Conservation (phyloP, 2,888 invertebrate species). For the Azorinus chamasolen region DNA sequence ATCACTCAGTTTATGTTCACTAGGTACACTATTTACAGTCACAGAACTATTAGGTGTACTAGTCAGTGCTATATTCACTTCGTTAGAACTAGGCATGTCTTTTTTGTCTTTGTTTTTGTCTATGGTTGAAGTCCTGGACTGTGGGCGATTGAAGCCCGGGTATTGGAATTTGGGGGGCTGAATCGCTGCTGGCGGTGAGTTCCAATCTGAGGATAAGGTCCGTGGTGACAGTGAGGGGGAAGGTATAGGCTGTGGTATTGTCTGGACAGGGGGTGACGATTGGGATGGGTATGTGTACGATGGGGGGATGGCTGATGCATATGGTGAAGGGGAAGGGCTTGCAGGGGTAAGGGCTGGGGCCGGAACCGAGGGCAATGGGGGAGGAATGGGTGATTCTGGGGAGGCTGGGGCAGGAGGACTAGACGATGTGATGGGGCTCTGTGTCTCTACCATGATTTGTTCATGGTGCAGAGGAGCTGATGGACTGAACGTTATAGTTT, state of each 20-base stretch:
- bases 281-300: conserved; percentile 67
- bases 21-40: conserved; percentile 20
- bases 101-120: conserved; percentile 30
- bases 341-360: conserved; percentile 34
- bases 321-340: conserved; percentile 44
- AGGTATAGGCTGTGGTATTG: conserved; percentile 40
- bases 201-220: conserved; percentile 79
- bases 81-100: conserved; percentile 16
- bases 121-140: conserved; percentile 62
- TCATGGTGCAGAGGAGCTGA: conserved; percentile 45
- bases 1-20: conserved; percentile 39
- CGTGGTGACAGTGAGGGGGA: conserved; percentile 76
- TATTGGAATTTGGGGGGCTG: conserved; percentile 83
- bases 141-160: conserved; percentile 77
- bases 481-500: conserved; percentile 66
- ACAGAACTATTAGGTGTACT: conserved; percentile 8
- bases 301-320: conserved; percentile 70
- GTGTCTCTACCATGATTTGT: conserved; percentile 41
- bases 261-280: conserved; percentile 54
- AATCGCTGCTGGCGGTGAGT: conserved; percentile 75
- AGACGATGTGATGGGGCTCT: conserved; percentile 25
- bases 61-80: background rate
- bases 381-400: conserved; percentile 45
- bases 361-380: conserved; percentile 41
- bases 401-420: conserved; percentile 39